These are phyloP conservation scores for Cydia pomonella DNA, from an alignment of 1,140 invertebrate species.

Conservation along the genomic window DNA sequence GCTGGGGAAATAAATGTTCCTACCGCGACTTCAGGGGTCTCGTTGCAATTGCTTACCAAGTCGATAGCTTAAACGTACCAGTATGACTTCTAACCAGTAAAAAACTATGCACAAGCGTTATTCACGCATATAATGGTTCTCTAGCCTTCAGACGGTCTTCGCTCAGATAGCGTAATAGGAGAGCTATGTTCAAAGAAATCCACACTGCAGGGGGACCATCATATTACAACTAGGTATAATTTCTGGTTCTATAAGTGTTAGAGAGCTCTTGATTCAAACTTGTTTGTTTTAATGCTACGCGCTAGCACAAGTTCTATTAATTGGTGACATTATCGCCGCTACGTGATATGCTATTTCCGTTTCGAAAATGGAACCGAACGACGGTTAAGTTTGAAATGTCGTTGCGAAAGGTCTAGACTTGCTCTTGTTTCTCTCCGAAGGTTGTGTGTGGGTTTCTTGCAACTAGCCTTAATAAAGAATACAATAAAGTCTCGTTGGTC, in stretches of 20 bases:
- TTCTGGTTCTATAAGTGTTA: not conserved
- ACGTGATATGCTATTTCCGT: conserved; percentile 35
- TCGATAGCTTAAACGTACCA: not conserved
- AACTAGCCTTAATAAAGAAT: not conserved
- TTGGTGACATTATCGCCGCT: conserved; percentile 56
- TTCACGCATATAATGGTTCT: too few species aligned
- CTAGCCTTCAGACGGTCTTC: too few species aligned
- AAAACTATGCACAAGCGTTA: too few species aligned
- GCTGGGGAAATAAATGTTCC: conserved; percentile 49
- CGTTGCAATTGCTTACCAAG: not conserved
- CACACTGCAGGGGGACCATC: too few species aligned
- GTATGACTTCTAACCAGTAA: too few species aligned
- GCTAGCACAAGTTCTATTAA: conserved; percentile 44
- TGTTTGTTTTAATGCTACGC: not conserved
- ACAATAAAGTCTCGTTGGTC: not conserved
- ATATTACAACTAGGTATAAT: not conserved
- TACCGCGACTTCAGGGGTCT: conserved; percentile 25
- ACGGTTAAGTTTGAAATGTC: not conserved
- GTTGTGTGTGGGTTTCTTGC: conserved; percentile 9
- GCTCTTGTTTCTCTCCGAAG: conserved; percentile 13
- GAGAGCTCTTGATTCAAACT: not conserved
- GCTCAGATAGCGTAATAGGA: too few species aligned
- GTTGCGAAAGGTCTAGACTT: conserved; percentile 1
- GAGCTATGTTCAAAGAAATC: too few species aligned
- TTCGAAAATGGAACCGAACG: not conserved